Percentiles rank a stretch among this genome's conserved stretches.
Conservation (phyloP, 2,888 invertebrate genomes). For the Spialia ferax region DNA sequence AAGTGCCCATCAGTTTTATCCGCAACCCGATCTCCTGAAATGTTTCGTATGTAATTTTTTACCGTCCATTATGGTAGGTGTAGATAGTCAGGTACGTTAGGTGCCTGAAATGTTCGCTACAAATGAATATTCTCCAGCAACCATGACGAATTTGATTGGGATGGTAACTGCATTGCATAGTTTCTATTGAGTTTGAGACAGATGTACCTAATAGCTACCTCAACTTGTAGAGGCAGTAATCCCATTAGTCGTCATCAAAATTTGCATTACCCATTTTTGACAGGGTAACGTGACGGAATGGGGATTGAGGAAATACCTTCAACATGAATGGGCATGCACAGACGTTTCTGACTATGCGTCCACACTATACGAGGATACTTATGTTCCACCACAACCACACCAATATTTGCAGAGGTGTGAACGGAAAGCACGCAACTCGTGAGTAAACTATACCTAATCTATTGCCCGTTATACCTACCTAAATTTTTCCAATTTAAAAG, state of each 20-base stretch:
- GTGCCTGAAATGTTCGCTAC: not conserved
- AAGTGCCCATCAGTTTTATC: constrained; percentile 71
- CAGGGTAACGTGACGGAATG: constrained; percentile 82
- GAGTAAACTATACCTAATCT: constrained; percentile 65
- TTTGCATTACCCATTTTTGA: not conserved
- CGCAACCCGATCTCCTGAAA: constrained; percentile 73
- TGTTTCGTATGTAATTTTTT: constrained; percentile 69
- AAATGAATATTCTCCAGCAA: not conserved
- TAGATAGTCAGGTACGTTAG: not conserved
- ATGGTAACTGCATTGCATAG: no score
- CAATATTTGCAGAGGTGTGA: not conserved
- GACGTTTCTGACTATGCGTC: constrained; percentile 58
- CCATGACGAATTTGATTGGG: no score
- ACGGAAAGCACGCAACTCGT: not conserved
- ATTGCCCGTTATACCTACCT: no score
- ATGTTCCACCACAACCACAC: not conserved
- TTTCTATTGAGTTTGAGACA: not conserved
- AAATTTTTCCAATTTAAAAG: no score
- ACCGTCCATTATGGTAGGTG: no score
- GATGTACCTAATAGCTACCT: no score
- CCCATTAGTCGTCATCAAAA: no score
- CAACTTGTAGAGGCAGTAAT: no score
- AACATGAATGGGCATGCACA: constrained; percentile 80
- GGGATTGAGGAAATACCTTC: constrained; percentile 70
- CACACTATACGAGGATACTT: constrained; percentile 1